A percentile compares a stretch with the other conserved stretches of the same genome.
Evolutionary conservation across 2,113 vertebrate species (phyloP).

Genomic region (Cepphus grylle): DNA sequence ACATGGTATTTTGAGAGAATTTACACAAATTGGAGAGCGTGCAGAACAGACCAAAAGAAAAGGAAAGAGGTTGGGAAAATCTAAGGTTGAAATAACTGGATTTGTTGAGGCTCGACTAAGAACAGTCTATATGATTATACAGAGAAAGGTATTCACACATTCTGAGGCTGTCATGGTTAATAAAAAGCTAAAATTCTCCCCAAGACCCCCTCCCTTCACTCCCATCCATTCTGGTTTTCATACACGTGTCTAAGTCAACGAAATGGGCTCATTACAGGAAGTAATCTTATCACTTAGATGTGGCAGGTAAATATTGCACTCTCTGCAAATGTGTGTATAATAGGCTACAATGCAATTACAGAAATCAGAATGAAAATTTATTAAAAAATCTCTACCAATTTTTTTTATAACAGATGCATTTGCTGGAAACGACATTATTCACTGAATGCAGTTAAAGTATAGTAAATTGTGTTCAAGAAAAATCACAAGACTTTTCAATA

Average conservation of each 20-base stretch:
- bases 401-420: constrained; percentile 19
- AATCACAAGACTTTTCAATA: constrained; percentile 57
- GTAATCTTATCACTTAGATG: not conserved
- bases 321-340: not conserved
- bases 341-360: not conserved
- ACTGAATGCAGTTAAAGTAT: constrained; percentile 3
- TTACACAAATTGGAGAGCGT: not conserved
- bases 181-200: not conserved
- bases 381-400: not conserved
- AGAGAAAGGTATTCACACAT: not conserved
- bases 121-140: not conserved
- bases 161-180: not conserved
- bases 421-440: constrained; percentile 28
- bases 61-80: not conserved
- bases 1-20: not conserved
- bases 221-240: not conserved
- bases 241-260: not conserved
- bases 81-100: not conserved
- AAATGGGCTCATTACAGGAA: not conserved
- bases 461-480: constrained; percentile 44
- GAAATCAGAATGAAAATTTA: not conserved
- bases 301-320: not conserved
- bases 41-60: not conserved
- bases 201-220: accelerated
- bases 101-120: not conserved